Conservation (phyloP, 2,888 invertebrate species). For the Caenorhabditis sp. region DNA sequence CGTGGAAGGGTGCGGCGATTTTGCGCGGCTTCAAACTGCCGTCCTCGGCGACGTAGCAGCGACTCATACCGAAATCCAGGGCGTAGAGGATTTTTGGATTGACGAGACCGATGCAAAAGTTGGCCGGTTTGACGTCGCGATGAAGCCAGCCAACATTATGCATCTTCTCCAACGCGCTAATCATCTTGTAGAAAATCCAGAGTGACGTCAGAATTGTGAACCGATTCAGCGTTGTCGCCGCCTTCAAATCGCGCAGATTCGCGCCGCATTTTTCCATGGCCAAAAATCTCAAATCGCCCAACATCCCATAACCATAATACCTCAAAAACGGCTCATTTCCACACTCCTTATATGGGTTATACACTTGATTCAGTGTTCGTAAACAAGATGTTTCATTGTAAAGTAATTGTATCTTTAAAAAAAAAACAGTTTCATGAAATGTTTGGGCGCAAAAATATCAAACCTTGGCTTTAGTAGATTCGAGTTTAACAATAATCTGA, state of each 20-base stretch:
- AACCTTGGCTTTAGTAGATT: constrained; percentile 9
- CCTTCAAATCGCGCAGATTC: constrained; percentile 54
- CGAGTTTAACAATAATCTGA: constrained; percentile 20
- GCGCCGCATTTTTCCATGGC: constrained; percentile 56
- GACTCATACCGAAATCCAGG: constrained; percentile 54
- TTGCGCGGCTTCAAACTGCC: constrained; percentile 24
- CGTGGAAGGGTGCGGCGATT: constrained; percentile 39
- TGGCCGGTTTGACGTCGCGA: constrained; percentile 59
- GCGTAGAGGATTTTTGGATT: constrained; percentile 35
- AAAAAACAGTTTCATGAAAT: neutral
- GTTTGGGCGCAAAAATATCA: neutral
- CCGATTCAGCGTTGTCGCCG: constrained; percentile 30
- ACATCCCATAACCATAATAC: constrained; percentile 23
- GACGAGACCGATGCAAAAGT: constrained; percentile 53
- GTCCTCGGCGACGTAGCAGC: constrained; percentile 20
- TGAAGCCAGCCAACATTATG: constrained; percentile 57
- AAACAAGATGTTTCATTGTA: constrained; percentile 30
- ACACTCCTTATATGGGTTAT: constrained; percentile 4
- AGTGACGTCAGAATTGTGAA: constrained; percentile 48
- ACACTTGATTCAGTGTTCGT: constrained; percentile 17
- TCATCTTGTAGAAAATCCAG: constrained; percentile 49
- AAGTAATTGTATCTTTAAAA: constrained; percentile 24
- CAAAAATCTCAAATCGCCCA: constrained; percentile 19
- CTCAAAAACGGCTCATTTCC: constrained; percentile 23
- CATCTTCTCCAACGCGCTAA: constrained; percentile 43